Evolutionary conservation across 1,140 invertebrate genomes (phyloP).

Genomic region (Ylistrum balloti): DNA sequence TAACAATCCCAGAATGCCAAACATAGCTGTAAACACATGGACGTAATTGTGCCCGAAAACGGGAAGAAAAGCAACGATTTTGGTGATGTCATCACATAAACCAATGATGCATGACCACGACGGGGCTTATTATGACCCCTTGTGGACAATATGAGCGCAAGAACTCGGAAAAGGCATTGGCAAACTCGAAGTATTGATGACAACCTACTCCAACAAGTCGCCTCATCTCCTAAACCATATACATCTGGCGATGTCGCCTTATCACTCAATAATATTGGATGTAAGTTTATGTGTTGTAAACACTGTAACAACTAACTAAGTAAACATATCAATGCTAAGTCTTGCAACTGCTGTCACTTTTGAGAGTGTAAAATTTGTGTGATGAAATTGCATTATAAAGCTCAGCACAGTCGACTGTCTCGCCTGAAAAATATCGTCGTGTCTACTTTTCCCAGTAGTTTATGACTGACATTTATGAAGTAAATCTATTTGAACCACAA

Average conservation of each 20-base stretch:
- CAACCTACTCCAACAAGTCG: conserved; percentile 4
- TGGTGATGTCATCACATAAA: conserved; percentile 38
- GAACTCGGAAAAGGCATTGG: background rate
- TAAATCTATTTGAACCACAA: too few species aligned
- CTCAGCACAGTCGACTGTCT: too few species aligned
- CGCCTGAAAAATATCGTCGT: too few species aligned
- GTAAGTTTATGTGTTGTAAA: background rate
- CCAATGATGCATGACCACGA: conserved; percentile 11
- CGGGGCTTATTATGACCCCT: background rate
- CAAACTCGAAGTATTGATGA: background rate
- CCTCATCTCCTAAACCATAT: background rate
- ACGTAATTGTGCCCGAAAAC: background rate
- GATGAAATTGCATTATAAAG: too few species aligned
- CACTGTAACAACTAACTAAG: background rate
- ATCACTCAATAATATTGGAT: too few species aligned
- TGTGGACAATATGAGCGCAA: conserved; percentile 27
- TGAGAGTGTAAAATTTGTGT: too few species aligned
- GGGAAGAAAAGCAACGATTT: background rate
- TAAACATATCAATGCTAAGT: too few species aligned
- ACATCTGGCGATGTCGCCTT: background rate
- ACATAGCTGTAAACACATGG: conserved; percentile 8
- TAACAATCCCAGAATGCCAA: background rate
- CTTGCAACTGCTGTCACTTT: too few species aligned
- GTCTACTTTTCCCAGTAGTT: too few species aligned
- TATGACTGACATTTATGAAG: too few species aligned